Base-by-base conservation (phyloP, 2,113 vertebrate species). In the Xiphophorus couchianus region DNA sequence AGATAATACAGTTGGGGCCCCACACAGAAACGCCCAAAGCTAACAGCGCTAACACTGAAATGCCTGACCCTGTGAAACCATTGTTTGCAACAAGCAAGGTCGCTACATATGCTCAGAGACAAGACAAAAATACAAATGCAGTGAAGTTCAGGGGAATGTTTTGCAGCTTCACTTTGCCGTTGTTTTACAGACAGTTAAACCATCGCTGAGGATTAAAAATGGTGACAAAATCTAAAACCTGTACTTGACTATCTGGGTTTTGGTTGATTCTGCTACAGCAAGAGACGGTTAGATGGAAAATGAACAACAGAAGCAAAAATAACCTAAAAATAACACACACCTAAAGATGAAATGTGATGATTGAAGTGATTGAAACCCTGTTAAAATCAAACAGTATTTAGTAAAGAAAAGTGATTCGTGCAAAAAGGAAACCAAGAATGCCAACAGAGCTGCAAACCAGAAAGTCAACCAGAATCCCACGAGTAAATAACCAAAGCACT, bases 301-400 rank as follows among this genome's bases (percentile, higher is more conserved):
- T 13, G 39, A 54, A 25, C 51, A 54, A 3, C 22, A 10, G 22
- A 10, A 58, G 51, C 19, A 58, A n/a, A n/a, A 37, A 37, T 37
- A 11, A 37, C 35, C 33, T 35, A 35, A 35, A 35, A 35, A 35
- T 35, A 35, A 8, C 33, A 42, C 74, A 66, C 67, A 72, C 81
- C 86, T 87, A 94, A 81, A 93, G 87, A 93, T 89, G 92, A 93
- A 93, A 91, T 86, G 86, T 85, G 90, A 80, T 92, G 89, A 88
- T 86, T 90, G 15, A 54, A 54, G 51, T 3, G 29, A 30, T 63
- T 15, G 15, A 30, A 94, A 92, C 84, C 91, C 84, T 94, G 91
- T 80, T 86, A 66, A 93, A 91, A 90, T 90, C 86, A 87, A 91
- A 90, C 84, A 82, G 10, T 5, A 90, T 89, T 86, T 91, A 11